A percentile compares a stretch with the other conserved stretches of the same genome.
These are phyloP conservation scores for Acyrthosiphon pisum DNA, from an alignment of 1,140 invertebrate species.

Conservation along the genomic window DNA sequence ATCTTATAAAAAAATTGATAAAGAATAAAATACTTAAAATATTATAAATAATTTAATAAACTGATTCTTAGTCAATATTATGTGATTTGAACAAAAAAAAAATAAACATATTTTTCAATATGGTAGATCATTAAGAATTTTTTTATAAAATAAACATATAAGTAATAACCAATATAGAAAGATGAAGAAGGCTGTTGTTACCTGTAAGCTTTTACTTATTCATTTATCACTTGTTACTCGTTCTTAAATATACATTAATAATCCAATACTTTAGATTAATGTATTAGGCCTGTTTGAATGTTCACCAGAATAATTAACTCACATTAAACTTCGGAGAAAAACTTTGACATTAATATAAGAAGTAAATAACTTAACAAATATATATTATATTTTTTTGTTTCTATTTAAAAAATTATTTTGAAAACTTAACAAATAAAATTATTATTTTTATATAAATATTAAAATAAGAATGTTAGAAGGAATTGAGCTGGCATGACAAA, in stretches of 20 bases:
- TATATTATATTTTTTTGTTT: background rate
- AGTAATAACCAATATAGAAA: constrained; percentile 45
- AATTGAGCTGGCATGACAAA: constrained; percentile 40
- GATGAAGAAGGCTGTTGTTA: constrained; percentile 44
- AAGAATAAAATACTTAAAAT: background rate
- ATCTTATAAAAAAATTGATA: background rate
- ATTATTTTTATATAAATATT: constrained; percentile 27
- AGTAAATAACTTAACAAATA: constrained; percentile 32
- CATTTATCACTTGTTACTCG: constrained; percentile 52
- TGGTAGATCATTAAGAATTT: background rate
- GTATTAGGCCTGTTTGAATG: constrained; percentile 44
- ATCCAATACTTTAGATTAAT: constrained; percentile 48
- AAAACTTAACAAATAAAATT: constrained; percentile 4
- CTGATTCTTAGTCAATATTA: constrained; percentile 21
- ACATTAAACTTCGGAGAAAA: constrained; percentile 3
- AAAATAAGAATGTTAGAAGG: constrained; percentile 22
- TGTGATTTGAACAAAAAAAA: background rate
- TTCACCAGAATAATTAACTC: constrained; percentile 37
- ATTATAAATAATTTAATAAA: constrained; percentile 34
- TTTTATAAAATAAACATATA: constrained; percentile 36
- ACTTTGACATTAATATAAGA: constrained; percentile 13
- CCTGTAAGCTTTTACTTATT: constrained; percentile 51
- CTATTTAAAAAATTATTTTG: background rate
- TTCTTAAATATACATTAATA: constrained; percentile 46
- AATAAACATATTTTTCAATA: constrained; percentile 25